Percentiles rank a stretch among this genome's conserved stretches.
phyloP scores from a whole-genome alignment of 2,888 invertebrate species.

The Reticulitermes lucifugus region DNA sequence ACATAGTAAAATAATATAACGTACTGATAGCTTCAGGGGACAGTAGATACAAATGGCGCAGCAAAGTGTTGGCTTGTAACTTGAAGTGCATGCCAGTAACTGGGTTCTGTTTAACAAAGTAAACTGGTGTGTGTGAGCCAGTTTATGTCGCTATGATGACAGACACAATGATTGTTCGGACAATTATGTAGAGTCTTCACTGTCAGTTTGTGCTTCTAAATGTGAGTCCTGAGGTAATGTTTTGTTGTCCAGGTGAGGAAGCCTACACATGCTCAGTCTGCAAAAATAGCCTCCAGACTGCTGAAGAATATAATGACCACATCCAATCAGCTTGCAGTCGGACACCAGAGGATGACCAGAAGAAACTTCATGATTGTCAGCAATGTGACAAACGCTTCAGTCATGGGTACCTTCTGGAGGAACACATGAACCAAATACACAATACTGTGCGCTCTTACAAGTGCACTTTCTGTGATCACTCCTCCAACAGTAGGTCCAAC shows the following conservation, averaged over 20 bases:
- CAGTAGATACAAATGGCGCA: too few relatives aligned
- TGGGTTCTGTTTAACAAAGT: too few relatives aligned
- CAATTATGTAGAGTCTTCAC: too few relatives aligned
- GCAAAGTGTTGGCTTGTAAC: too few relatives aligned
- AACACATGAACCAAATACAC: neutral
- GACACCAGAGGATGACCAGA: neutral
- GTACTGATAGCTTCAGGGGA: too few relatives aligned
- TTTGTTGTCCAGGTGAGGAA: slow-evolving; percentile 7
- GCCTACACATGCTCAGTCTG: slow-evolving; percentile 13
- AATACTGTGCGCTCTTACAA: neutral
- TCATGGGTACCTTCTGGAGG: neutral
- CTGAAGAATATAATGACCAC: slow-evolving; percentile 2
- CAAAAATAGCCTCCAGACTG: neutral
- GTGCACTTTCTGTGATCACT: slow-evolving; percentile 61
- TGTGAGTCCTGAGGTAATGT: neutral
- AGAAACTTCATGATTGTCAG: neutral
- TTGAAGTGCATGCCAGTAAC: too few relatives aligned
- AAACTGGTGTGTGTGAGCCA: too few relatives aligned
- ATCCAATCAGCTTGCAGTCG: neutral
- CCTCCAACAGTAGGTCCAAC: slow-evolving; percentile 59
- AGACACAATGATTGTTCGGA: too few relatives aligned
- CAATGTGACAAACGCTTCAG: neutral
- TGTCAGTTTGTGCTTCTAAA: too few relatives aligned
- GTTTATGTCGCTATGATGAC: too few relatives aligned
- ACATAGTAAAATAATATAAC: too few relatives aligned